phyloP scores from a whole-genome alignment of 2,113 vertebrate species.

The Zosterops lateralis region DNA sequence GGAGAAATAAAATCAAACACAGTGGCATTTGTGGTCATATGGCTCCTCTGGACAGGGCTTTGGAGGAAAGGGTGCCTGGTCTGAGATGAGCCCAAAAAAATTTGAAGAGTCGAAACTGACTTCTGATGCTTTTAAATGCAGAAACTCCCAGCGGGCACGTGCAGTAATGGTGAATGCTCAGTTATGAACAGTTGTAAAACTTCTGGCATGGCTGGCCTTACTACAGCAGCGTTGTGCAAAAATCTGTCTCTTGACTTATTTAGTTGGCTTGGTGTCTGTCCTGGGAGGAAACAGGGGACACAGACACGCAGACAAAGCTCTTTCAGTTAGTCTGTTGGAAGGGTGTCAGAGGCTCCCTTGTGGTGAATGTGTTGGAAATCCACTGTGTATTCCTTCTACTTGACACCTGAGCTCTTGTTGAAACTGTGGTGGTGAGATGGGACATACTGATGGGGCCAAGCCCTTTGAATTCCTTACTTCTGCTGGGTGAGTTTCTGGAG shows the following conservation, averaged over 20 bases:
- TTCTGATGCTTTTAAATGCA: not conserved
- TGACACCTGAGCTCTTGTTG: not conserved
- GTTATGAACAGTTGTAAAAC: not conserved
- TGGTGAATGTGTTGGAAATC: not conserved
- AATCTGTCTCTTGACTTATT: not conserved
- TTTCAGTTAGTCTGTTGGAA: not conserved
- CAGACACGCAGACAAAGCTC: not conserved
- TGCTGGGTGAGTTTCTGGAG: not conserved
- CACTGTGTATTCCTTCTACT: not conserved
- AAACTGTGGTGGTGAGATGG: not conserved
- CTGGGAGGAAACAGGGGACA: not conserved
- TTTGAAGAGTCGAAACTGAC: not conserved
- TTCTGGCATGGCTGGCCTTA: not conserved
- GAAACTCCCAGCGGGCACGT: not conserved
- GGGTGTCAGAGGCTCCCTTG: not conserved
- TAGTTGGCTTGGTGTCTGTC: not conserved
- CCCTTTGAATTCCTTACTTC: not conserved
- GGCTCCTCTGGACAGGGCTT: not conserved
- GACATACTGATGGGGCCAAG: not conserved
- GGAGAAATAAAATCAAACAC: not conserved
- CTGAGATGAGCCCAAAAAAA: not conserved
- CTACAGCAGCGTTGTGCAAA: rapidly evolving
- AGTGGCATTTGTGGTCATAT: not conserved
- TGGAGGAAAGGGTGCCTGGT: not conserved
- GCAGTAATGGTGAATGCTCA: not conserved